These are phyloP conservation scores for Otocyon megalotis DNA, from an alignment of 2,113 vertebrate species.

Conservation along the genomic window DNA sequence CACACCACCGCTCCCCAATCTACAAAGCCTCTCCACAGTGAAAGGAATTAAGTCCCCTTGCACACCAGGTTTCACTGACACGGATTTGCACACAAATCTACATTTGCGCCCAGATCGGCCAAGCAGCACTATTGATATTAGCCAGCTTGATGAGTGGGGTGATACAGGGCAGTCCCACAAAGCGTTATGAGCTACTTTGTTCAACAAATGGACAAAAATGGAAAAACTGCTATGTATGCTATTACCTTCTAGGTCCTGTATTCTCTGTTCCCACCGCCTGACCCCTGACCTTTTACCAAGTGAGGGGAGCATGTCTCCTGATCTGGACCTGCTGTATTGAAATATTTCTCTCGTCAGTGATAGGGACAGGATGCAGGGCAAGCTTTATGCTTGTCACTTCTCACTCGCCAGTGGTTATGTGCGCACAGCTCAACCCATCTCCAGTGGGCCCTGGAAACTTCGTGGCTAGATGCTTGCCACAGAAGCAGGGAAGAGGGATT, in stretches of 20 bases:
- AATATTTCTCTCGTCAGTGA: not conserved
- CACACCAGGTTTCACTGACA: not conserved
- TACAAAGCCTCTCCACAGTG: not conserved
- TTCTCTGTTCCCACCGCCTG: not conserved
- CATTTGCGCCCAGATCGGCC: not conserved
- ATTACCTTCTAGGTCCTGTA: not conserved
- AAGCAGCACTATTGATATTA: not conserved
- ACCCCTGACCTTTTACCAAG: not conserved
- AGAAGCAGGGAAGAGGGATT: not conserved
- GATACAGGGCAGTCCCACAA: not conserved
- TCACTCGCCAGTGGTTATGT: not conserved
- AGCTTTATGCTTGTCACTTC: not conserved
- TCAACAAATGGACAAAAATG: not conserved
- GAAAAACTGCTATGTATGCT: not conserved
- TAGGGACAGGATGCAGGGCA: not conserved
- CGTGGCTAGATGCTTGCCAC: not conserved
- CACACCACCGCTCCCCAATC: not conserved
- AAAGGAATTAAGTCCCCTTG: not conserved
- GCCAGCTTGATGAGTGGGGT: not conserved
- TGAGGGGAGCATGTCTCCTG: not conserved
- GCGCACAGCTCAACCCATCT: not conserved
- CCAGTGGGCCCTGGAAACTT: not conserved
- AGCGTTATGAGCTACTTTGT: not conserved
- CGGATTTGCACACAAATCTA: not conserved
- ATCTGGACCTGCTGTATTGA: not conserved